A percentile compares a stretch with the other conserved stretches of the same genome.
phyloP scores from a whole-genome alignment of 2,113 vertebrate genomes.

The Leucopsar rothschildi region DNA sequence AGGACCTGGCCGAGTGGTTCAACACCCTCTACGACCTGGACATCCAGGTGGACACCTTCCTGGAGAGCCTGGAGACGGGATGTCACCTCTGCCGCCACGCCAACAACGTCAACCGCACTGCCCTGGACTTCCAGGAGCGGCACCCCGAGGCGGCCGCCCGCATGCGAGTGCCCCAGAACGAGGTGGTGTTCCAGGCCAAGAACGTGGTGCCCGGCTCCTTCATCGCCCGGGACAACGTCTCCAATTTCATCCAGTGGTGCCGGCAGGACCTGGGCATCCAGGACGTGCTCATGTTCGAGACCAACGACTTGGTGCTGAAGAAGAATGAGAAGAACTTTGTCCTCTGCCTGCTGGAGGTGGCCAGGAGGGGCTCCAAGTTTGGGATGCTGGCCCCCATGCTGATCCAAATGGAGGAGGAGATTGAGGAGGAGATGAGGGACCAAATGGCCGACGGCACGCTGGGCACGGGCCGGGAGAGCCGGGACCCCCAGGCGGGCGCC shows the following conservation, averaged over 20 bases:
- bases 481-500: not conserved
- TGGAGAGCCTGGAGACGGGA: slow-evolving; percentile 74
- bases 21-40: slow-evolving; percentile 77
- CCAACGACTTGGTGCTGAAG: slow-evolving; percentile 92
- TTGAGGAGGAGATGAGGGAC: slow-evolving; percentile 89
- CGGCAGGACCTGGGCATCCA: slow-evolving; percentile 89
- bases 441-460: slow-evolving; percentile 61
- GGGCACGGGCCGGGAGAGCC: not conserved
- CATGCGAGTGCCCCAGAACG: slow-evolving; percentile 76
- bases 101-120: slow-evolving; percentile 74
- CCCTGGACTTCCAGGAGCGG: slow-evolving; percentile 68
- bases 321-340: slow-evolving; percentile 97
- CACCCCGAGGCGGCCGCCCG: slow-evolving; percentile 71
- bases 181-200: slow-evolving; percentile 86
- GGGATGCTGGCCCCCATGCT: slow-evolving; percentile 96
- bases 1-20: slow-evolving; percentile 82
- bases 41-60: slow-evolving; percentile 74
- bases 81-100: slow-evolving; percentile 76
- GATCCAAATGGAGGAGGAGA: slow-evolving; percentile 97
- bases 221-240: slow-evolving; percentile 90
- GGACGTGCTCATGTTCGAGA: slow-evolving; percentile 98
- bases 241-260: slow-evolving; percentile 97
- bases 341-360: slow-evolving; percentile 93
- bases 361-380: slow-evolving; percentile 88
- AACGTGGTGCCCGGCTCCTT: slow-evolving; percentile 87